Base-by-base conservation (phyloP, 2,888 invertebrate species). In the Leptothorax acervorum region DNA sequence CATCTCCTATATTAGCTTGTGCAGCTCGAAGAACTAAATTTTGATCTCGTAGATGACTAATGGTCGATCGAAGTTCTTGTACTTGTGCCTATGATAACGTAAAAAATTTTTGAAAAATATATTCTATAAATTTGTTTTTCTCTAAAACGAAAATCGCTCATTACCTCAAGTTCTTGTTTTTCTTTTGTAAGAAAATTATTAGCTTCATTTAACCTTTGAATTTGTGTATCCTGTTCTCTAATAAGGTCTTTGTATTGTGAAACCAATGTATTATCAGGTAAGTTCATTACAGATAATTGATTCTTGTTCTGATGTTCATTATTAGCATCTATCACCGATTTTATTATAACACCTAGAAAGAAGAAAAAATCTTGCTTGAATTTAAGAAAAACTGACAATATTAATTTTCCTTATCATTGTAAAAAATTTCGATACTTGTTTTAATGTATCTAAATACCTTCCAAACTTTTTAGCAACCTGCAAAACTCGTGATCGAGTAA, bases 401-500 rank as follows among this genome's bases (percentile, higher is more conserved):
- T 51, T 42, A 65, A 53, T 76, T 51, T 51, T 45, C 48, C 53
- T 12, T 76, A 28, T 42, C 5, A 53, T 42, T 28, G 3, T 39
- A 15, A 75, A 48, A 31, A n/a, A 3, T 45, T 74, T 60, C 62
- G 15, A 63, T 51, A 42, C 65, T 65, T 63, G 42, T 55, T 60
- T 23, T 5, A 60, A 28, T 8, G 8, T 31, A 51, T 55, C 31
- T n/a, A 18, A 45, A 9, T 91, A 97, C 97, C 95, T 95, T 98
- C 98, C 51, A 98, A 95, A 0, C 96, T 96, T 95, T 99, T 99
- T 94, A 98, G 98, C 42, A 99, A 95, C 93, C 97, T 97, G 92
- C 99, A 99, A 95, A 99, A 99, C 95, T 99, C 98, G 94, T 98
- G 98, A 95, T 99, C 99, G 62, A 99, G 96, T 79, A 99, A 95